Conservation (phyloP, 2,888 invertebrate species). For the Orthosia incerta region DNA sequence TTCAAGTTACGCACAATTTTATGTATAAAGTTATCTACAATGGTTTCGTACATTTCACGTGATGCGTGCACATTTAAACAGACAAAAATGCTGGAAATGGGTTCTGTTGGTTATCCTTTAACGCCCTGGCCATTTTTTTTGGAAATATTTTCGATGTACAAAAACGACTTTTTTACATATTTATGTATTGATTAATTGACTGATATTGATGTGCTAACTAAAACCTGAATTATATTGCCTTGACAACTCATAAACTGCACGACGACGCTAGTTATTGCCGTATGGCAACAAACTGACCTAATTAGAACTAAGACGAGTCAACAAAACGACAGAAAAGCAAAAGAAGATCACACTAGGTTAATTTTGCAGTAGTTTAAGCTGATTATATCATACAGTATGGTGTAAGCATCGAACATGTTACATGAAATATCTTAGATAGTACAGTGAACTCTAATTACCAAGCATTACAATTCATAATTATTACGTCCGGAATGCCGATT, state of each 20-base stretch:
- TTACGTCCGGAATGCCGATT: constrained; percentile 9
- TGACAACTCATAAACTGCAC: not conserved
- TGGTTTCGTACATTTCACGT: too few relatives aligned
- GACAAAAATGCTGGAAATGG: too few relatives aligned
- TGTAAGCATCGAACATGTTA: not conserved
- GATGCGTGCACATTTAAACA: too few relatives aligned
- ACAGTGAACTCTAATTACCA: not conserved
- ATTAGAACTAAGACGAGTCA: not conserved
- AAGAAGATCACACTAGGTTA: not conserved
- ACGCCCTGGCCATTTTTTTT: too few relatives aligned
- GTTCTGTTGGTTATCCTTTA: too few relatives aligned
- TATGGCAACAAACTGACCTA: not conserved
- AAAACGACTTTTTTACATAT: too few relatives aligned
- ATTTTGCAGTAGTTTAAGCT: too few relatives aligned
- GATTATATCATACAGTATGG: too few relatives aligned
- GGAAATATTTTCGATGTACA: too few relatives aligned
- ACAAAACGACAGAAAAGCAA: not conserved
- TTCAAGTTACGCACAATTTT: too few relatives aligned
- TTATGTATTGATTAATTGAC: too few relatives aligned
- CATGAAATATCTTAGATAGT: not conserved
- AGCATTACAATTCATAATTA: constrained; percentile 14
- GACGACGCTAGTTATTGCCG: not conserved
- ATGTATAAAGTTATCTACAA: too few relatives aligned
- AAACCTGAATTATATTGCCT: not conserved
- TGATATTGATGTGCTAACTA: not conserved